A percentile compares a stretch with the other conserved stretches of the same genome.
These are phyloP conservation scores for Littorina saxatilis DNA, from an alignment of 1,140 invertebrate genomes.

Conservation along the genomic window DNA sequence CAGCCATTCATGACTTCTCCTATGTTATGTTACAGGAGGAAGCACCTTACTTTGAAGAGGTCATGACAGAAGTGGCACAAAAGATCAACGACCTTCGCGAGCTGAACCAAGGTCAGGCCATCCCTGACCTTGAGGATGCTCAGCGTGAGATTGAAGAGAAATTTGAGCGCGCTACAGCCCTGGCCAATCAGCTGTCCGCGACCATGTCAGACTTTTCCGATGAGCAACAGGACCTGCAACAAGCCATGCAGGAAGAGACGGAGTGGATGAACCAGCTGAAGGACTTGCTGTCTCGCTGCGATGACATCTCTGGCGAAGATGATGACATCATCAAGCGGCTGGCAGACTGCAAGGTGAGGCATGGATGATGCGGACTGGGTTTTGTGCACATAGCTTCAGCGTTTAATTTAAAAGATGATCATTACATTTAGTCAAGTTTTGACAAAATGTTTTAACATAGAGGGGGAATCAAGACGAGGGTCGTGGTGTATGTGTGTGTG, in stretches of 20 bases:
- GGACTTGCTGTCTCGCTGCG: slow-evolving; percentile 91
- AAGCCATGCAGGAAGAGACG: slow-evolving; percentile 65
- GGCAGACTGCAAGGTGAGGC: slow-evolving; percentile 69
- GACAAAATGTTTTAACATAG: too few relatives aligned
- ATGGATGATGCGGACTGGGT: too few relatives aligned
- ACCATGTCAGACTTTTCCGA: slow-evolving; percentile 80
- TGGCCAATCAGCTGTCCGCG: slow-evolving; percentile 86
- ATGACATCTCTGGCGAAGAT: slow-evolving; percentile 92
- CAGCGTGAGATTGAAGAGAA: slow-evolving; percentile 85
- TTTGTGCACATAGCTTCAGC: too few relatives aligned
- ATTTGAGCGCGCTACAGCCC: slow-evolving; percentile 84
- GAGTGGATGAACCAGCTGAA: slow-evolving; percentile 71
- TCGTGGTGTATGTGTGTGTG: too few relatives aligned
- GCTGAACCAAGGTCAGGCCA: slow-evolving; percentile 84
- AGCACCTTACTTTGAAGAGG: slow-evolving; percentile 84
- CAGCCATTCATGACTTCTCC: too few relatives aligned
- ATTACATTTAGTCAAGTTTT: too few relatives aligned
- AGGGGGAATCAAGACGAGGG: too few relatives aligned
- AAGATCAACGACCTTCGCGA: slow-evolving; percentile 89
- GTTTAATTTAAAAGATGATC: too few relatives aligned
- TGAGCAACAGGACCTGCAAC: slow-evolving; percentile 62
- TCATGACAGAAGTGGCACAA: slow-evolving; percentile 85
- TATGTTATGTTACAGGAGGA: slow-evolving; percentile 85
- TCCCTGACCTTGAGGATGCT: slow-evolving; percentile 83
- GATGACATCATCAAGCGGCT: slow-evolving; percentile 87